Percentiles rank a stretch among this genome's conserved stretches.
Evolutionary conservation across 2,797 vertebrate genomes (phyloP).

Genomic region (Arnoldichthys spilopterus): DNA sequence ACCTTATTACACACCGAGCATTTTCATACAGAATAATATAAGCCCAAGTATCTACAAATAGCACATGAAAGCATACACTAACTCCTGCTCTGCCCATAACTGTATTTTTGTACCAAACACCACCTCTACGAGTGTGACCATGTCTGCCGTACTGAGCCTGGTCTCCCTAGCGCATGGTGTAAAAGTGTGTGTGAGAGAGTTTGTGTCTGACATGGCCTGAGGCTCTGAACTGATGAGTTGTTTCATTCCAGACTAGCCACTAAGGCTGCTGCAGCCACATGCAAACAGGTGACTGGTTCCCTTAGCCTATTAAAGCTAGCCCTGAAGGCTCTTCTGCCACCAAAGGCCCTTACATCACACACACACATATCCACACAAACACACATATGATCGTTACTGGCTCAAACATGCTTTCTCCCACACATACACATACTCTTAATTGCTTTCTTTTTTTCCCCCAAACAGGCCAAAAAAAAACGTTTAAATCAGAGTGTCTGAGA

Average conservation of each 20-base stretch:
- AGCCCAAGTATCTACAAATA: not conserved
- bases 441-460: not conserved
- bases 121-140: not conserved
- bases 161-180: slow-evolving; percentile 16
- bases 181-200: slow-evolving; percentile 23
- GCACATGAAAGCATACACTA: not conserved
- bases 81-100: not conserved
- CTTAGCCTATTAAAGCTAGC: slow-evolving; percentile 60
- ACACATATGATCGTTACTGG: not conserved
- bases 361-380: not conserved
- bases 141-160: not conserved
- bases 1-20: not conserved
- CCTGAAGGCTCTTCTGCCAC: slow-evolving; percentile 52
- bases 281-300: slow-evolving; percentile 57
- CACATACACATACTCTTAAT: not conserved
- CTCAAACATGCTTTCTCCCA: not conserved
- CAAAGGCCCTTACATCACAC: slow-evolving; percentile 24
- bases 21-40: not conserved
- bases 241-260: slow-evolving; percentile 58
- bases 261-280: slow-evolving; percentile 59
- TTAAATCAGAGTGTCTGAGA: not conserved
- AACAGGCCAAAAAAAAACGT: not conserved
- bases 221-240: slow-evolving; percentile 66
- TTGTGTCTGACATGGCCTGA: slow-evolving; percentile 45
- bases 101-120: not conserved